A percentile compares a stretch with the other conserved stretches of the same genome.
Conservation (phyloP, 2,113 vertebrate species). For the Hemicordylus capensis region DNA sequence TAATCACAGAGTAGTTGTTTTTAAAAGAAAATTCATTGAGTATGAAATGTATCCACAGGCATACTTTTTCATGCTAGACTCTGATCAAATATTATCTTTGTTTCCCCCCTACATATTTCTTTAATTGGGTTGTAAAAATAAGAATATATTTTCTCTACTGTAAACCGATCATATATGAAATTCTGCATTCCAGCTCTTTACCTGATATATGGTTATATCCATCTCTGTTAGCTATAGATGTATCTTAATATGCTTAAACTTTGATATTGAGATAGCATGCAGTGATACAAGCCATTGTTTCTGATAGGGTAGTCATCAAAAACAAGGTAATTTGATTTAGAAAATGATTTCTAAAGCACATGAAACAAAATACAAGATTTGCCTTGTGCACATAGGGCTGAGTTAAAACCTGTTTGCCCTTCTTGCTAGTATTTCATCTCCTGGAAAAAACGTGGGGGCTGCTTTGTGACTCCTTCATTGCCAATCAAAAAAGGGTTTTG, state of each 20-base stretch:
- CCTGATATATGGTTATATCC: slow-evolving; percentile 31
- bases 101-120: slow-evolving; percentile 62
- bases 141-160: slow-evolving; percentile 47
- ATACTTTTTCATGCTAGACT: slow-evolving; percentile 44
- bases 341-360: slow-evolving; percentile 55
- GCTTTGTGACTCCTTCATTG: no score
- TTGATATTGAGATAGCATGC: neutral
- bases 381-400: slow-evolving; percentile 8
- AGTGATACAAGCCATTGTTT: slow-evolving; percentile 34
- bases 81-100: slow-evolving; percentile 59
- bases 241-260: slow-evolving; percentile 34
- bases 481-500: slow-evolving; percentile 15
- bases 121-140: slow-evolving; percentile 48
- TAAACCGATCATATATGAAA: slow-evolving; percentile 14
- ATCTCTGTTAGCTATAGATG: slow-evolving; percentile 23
- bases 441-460: slow-evolving; percentile 11
- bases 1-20: neutral
- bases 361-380: slow-evolving; percentile 32
- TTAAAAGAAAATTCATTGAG: slow-evolving; percentile 52
- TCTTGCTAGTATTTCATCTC: no score
- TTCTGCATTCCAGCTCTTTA: slow-evolving; percentile 30
- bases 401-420: no score
- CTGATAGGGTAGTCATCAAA: slow-evolving; percentile 38
- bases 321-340: slow-evolving; percentile 46
- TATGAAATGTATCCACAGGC: slow-evolving; percentile 53